A percentile compares a stretch with the other conserved stretches of the same genome.
phyloP scores from a whole-genome alignment of 2,113 vertebrate species.

The Planiliza haematocheilus region DNA sequence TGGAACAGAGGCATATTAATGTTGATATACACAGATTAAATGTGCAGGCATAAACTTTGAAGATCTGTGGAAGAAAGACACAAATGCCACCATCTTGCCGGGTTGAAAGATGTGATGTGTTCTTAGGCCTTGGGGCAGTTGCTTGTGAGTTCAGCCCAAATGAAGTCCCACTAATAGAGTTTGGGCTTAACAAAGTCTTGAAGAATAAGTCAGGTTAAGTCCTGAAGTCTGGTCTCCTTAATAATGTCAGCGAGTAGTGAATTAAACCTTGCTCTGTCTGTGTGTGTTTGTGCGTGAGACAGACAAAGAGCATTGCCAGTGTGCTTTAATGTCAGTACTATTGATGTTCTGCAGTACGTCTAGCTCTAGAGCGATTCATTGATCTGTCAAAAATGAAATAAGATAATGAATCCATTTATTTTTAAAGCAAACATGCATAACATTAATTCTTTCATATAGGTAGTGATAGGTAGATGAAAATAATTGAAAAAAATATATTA shows the following conservation, averaged over 20 bases:
- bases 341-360: background rate
- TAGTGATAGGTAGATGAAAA: no score
- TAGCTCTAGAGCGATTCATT: background rate
- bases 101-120: slow-evolving; percentile 10
- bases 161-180: slow-evolving; percentile 60
- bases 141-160: slow-evolving; percentile 43
- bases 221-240: slow-evolving; percentile 22
- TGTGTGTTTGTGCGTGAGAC: background rate
- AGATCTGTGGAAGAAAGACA: background rate
- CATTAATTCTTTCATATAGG: no score
- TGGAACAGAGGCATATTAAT: slow-evolving; percentile 28
- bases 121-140: slow-evolving; percentile 28
- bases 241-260: slow-evolving; percentile 42
- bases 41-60: background rate
- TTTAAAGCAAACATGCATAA: background rate
- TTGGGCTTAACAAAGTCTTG: slow-evolving; percentile 58
- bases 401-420: background rate
- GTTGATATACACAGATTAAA: slow-evolving; percentile 34
- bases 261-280: background rate
- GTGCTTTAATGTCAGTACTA: background rate
- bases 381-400: background rate
- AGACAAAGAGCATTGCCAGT: background rate
- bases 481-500: no score
- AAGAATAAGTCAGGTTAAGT: slow-evolving; percentile 31
- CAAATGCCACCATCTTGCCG: slow-evolving; percentile 10